Conservation (phyloP, 2,797 vertebrate genomes). For the Hoplostethus mediterraneus region DNA sequence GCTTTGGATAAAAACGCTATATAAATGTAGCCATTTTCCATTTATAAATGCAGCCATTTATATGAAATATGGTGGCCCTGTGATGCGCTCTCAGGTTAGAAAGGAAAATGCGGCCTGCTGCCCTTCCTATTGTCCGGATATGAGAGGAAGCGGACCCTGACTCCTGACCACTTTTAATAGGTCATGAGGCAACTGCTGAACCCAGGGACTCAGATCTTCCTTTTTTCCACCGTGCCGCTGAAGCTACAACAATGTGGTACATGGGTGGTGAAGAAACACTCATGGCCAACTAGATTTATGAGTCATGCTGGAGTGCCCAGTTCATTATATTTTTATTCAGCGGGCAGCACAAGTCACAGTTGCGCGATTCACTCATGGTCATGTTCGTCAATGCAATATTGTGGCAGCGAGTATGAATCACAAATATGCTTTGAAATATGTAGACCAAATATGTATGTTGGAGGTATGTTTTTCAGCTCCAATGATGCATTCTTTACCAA, state of each 20-base stretch:
- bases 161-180: slow-evolving; percentile 81
- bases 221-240: slow-evolving; percentile 2
- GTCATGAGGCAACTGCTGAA: slow-evolving; percentile 67
- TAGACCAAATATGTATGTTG: background rate
- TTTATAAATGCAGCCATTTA: no score
- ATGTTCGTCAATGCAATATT: background rate
- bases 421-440: background rate
- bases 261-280: slow-evolving; percentile 32
- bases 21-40: no score
- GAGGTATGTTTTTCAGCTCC: background rate
- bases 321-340: slow-evolving; percentile 1
- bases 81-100: slow-evolving; percentile 62
- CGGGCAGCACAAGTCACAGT: background rate
- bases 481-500: no score
- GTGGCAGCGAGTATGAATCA: background rate
- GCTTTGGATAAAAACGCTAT: no score
- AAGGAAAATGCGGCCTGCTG: slow-evolving; percentile 73
- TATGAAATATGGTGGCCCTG: slow-evolving; percentile 31
- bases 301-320: background rate
- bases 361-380: background rate
- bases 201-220: slow-evolving; percentile 63
- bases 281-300: background rate
- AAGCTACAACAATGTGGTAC: slow-evolving; percentile 24
- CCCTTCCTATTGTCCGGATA: slow-evolving; percentile 78
- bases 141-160: slow-evolving; percentile 84